Conservation (phyloP, 1,140 invertebrate species). For the Parapsyche elsis region DNA sequence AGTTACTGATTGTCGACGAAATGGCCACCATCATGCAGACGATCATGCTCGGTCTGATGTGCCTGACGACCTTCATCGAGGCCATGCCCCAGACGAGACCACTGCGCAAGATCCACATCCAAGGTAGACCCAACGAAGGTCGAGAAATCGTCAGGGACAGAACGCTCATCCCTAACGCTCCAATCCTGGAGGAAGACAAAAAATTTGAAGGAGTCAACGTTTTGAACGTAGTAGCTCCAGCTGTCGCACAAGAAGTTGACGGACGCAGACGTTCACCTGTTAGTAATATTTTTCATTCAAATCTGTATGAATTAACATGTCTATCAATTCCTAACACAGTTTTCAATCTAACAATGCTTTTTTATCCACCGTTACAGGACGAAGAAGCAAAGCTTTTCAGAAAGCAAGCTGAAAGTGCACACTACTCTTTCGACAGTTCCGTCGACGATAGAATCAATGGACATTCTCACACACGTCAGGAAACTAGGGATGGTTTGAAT, state of each 20-base stretch:
- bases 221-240: not conserved
- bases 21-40: not conserved
- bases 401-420: constrained; percentile 55
- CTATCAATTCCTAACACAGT: too few species aligned
- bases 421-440: constrained; percentile 64
- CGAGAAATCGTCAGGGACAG: not conserved
- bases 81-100: constrained; percentile 16
- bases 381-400: constrained; percentile 43
- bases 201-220: not conserved
- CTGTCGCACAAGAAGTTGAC: not conserved
- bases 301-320: too few species aligned
- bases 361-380: constrained; percentile 34
- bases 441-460: constrained; percentile 67
- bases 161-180: constrained; percentile 11
- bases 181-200: constrained; percentile 15
- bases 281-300: not conserved
- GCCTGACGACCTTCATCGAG: constrained; percentile 14
- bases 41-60: not conserved
- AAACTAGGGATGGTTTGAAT: constrained; percentile 64
- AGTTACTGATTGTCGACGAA: not conserved
- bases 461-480: constrained; percentile 62
- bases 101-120: not conserved
- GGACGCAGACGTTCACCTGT: not conserved
- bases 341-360: not conserved
- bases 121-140: not conserved